Base-by-base conservation (phyloP, 2,888 invertebrate species). In the Xylocampa areola region DNA sequence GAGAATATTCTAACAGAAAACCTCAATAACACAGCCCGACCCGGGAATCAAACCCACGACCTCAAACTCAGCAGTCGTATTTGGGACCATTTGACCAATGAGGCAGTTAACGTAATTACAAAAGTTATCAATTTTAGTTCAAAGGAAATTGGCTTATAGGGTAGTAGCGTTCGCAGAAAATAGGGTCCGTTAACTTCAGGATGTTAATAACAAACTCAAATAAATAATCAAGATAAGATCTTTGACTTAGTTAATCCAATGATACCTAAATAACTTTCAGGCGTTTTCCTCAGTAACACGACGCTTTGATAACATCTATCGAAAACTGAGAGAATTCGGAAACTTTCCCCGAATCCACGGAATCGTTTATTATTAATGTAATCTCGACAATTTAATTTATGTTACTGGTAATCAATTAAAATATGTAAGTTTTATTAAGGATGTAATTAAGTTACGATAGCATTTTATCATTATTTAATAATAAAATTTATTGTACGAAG, bases 281-380 rank as follows among this genome's bases (percentile, higher is more conserved):
- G 14, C 33, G 25, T 30, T 48, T 45, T 47, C 55, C 55, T 33
- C 30, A 37, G 35, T 17, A 47, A 37, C 11, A 10, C 11, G 29
- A 48, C 36, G 11, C 11, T 57, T 41, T 33, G 62, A 67, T 57
- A 41, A 37, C 3, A 52, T 67, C 51, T 55, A 39, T 23, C 25
- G 33, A 37, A 44, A 37, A 50, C 49, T 32, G 59, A 45, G 27
- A 25, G 32, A 25, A 60, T 53, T 53, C 25, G 23, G 16, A 13
- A 47, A 37, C 55, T 57, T 62, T 59, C 49, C 29, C 37, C 45
- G 23, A 19, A 43, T 41, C 16, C 48, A 49, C 30, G 14, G 21
- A 53, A 49, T 14, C 27, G 7, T 40, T 51, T 58, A 52, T 35
- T 53, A 29, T 41, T 37, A 66, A 53, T 45, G 45, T 10, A 53